Base-by-base conservation (phyloP, 2,888 invertebrate genomes). In the Mimachlamys varia region DNA sequence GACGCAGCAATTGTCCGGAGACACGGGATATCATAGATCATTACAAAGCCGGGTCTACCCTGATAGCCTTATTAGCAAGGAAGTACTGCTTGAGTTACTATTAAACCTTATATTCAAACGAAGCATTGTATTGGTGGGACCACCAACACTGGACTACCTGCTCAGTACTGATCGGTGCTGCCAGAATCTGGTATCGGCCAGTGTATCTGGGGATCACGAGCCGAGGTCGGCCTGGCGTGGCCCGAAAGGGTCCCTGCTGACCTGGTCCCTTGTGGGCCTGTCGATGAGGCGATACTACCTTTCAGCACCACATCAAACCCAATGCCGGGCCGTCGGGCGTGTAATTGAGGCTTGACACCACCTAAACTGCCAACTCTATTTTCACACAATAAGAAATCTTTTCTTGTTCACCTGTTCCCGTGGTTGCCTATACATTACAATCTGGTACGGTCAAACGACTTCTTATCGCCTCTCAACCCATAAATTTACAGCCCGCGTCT, bases 341-440 rank as follows among this genome's bases (percentile, higher is more conserved):
- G 76, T 76, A 76, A 76, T 76, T 76, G 76, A 76, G 33, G 33
- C 33, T 76, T 33, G 76, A 76, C 76, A 76, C 76, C 76, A 76
- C 12, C 62, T 76, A 76, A 76, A 76, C 76, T 76, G 76, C 33
- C 76, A 33, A 76, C 27, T 33, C 33, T 33, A 33, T 76, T 76
- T 58, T 22, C 58, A 58, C 58, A 58, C 58, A 58, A 76, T 76
- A 76, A 76, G 76, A 33, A 58, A 22, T 58, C 58, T 58, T 33
- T 22, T 58, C 58, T 58, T 33, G 33, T 76, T 76, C 76, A 76
- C 76, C 76, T 76, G 76, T 76, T 27, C 27, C 5, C 7, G 44
- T 33, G 33, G 33, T 12, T 33, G 76, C 33, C 76, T 27, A 76
- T 76, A 33, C 33, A 76, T 76, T 33, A 76, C 76, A 76, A 33